phyloP scores from a whole-genome alignment of 1,140 invertebrate genomes.

The Zaprionus ghesquierei region DNA sequence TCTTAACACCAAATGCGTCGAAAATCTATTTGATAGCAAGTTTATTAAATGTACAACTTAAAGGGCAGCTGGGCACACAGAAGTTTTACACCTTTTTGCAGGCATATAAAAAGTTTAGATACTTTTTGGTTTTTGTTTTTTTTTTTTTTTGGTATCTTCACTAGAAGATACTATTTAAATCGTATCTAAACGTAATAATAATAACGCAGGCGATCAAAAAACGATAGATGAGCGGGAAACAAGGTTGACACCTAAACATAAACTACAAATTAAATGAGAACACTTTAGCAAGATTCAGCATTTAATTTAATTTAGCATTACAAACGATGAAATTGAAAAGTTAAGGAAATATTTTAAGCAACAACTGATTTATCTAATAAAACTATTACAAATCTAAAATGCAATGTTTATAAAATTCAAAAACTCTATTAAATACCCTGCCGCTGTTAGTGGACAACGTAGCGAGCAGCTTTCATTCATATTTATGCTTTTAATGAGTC shows the following conservation, averaged over 20 bases:
- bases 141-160: background rate
- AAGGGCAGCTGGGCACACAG: background rate
- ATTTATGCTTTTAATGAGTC: background rate
- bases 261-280: constrained; percentile 31
- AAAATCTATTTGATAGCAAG: constrained; percentile 32
- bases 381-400: constrained; percentile 45
- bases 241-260: constrained; percentile 1
- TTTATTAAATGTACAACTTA: constrained; percentile 40
- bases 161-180: constrained; percentile 16
- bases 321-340: constrained; percentile 51
- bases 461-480: too few relatives aligned
- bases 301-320: too few relatives aligned
- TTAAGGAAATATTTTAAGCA: constrained; percentile 59
- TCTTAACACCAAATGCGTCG: constrained; percentile 14
- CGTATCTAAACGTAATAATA: constrained; percentile 22
- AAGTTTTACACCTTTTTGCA: constrained; percentile 23
- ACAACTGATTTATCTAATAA: constrained; percentile 72
- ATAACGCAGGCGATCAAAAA: constrained; percentile 12
- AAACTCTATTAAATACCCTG: too few relatives aligned
- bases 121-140: background rate
- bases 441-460: too few relatives aligned
- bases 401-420: background rate
- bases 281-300: constrained; percentile 50
- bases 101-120: background rate
- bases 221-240: background rate